Percentiles rank a stretch among this genome's conserved stretches.
These are phyloP conservation scores for Tyrannus savana DNA, from an alignment of 2,113 vertebrate genomes.

Conservation along the genomic window DNA sequence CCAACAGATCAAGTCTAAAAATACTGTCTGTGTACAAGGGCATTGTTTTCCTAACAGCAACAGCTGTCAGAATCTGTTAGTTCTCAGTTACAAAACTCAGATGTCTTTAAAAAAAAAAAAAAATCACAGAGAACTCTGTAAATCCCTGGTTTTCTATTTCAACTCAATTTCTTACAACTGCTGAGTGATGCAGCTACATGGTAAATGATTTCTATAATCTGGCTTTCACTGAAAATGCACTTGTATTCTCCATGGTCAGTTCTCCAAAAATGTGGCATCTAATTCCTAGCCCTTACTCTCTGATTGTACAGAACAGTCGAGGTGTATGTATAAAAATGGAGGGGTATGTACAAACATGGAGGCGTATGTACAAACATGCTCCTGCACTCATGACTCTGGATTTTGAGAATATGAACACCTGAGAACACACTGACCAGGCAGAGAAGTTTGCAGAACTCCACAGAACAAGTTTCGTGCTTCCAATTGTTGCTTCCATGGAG, in stretches of 20 bases:
- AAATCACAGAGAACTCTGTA: neutral
- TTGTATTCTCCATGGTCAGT: rapidly evolving
- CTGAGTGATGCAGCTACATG: neutral
- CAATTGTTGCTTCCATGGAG: neutral
- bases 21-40: neutral
- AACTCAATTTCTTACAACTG: neutral
- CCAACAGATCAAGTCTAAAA: neutral
- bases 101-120: neutral
- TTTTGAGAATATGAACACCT: rapidly evolving
- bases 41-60: neutral
- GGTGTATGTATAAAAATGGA: rapidly evolving
- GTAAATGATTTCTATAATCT: rapidly evolving
- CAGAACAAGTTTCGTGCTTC: neutral
- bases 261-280: neutral
- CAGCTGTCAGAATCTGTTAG: neutral
- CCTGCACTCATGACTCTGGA: rapidly evolving
- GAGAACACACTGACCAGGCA: rapidly evolving
- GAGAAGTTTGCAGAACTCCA: neutral
- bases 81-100: neutral
- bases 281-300: rapidly evolving
- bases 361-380: rapidly evolving
- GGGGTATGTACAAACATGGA: neutral
- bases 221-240: neutral
- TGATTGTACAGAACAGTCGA: rapidly evolving
- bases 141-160: neutral